Evolutionary conservation across 2,797 vertebrate genomes (phyloP), one percentile per base, ranked within the genome.

Genomic region (Molossus molossus): DNA sequence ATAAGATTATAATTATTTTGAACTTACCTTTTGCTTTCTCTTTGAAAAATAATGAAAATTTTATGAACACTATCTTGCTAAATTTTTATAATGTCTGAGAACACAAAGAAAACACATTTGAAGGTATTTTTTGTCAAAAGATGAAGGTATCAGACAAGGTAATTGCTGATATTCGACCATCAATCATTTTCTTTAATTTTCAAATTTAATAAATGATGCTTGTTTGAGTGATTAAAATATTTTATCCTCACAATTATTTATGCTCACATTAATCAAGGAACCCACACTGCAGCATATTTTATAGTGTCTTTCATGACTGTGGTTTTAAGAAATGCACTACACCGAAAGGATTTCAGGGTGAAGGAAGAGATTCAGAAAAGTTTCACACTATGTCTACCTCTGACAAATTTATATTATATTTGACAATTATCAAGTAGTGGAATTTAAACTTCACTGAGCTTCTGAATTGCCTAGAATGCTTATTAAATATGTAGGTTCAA

Each of bases 1-100:
- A 53, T 81, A 93, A 93, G 73, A 64, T 60, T 87, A 76, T 89
- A 88, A 91, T 89, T 62, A 88, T 58, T 89, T 81, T 58, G 21
- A 27, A n/a, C 25, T 95, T 94, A 77, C 65, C 60, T 75, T 9
- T 82, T 81, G 1, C 67, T 88, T 69, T 70, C 23, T 85, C 18
- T 58, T 80, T 62, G 37, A 84, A 53, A 76, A 93, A 87, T 40
- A 75, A 17, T 80, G 20, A 82, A 91, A 67, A 58, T 45, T 96
- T 91, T 91, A 53, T 77, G 60, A 85, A 81, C 6, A 45, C 7
- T 72, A 12, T 88, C 33, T 91, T 13, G 37, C 20, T 91, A 85
- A 64, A 25, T 70, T 94, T 90, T 92, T 55, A 57, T 72, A 55
- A 62, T 60, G n/a, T 58, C 50, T 58, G 12, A 70, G 23, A 5